Conservation (phyloP, 2,797 vertebrate species). For the Megalops cyprinoides region DNA sequence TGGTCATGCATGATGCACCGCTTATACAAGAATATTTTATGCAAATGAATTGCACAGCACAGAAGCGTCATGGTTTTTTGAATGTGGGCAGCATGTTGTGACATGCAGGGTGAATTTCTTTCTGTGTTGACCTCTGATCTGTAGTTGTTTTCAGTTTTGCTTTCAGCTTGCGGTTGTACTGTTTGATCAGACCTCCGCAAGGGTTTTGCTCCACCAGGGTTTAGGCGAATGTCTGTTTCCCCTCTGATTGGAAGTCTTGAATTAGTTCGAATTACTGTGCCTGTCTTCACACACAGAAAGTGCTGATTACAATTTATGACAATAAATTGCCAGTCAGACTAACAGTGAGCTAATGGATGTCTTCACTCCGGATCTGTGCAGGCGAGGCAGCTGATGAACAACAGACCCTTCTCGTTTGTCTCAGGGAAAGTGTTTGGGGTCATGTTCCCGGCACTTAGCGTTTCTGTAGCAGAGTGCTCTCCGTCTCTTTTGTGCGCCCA, state of each 20-base stretch:
- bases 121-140: not conserved
- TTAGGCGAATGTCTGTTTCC: not conserved
- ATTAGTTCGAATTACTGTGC: not conserved
- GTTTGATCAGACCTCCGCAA: not conserved
- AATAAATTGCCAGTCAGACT: not conserved
- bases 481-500: not conserved
- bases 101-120: not conserved
- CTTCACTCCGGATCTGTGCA: not conserved
- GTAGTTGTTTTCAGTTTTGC: not conserved
- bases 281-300: not conserved
- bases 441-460: not conserved
- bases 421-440: not conserved
- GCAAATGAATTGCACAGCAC: conserved; percentile 10
- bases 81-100: not conserved
- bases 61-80: not conserved
- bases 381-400: no score
- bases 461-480: not conserved
- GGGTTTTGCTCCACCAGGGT: not conserved
- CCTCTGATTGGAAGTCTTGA: not conserved
- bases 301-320: not conserved
- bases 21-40: not conserved
- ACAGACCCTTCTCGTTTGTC: not conserved
- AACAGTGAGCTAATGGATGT: not conserved
- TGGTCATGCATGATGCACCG: not conserved
- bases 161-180: not conserved